phyloP scores from a whole-genome alignment of 2,113 vertebrate genomes.

The Glareola pratincola region DNA sequence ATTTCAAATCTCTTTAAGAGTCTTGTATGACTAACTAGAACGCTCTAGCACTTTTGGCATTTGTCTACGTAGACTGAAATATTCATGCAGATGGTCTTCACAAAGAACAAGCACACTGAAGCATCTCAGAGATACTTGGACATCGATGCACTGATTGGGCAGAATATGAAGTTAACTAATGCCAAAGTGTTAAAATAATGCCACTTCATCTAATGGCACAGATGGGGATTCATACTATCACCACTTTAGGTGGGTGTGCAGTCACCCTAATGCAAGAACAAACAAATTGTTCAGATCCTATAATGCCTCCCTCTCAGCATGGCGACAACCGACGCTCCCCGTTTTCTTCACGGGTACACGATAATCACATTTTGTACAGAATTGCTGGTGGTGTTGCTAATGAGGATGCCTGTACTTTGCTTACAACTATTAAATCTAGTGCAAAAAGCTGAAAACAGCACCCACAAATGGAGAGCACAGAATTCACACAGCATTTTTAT shows the following conservation, averaged over 20 bases:
- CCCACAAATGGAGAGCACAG: not conserved
- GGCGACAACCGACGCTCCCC: accelerated
- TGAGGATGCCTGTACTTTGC: not conserved
- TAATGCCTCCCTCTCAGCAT: not conserved
- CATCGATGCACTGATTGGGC: not conserved
- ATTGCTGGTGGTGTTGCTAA: not conserved
- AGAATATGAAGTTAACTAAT: not conserved
- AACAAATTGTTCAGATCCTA: not conserved
- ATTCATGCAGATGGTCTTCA: conserved; percentile 23
- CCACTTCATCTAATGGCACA: conserved; percentile 2
- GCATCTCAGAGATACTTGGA: not conserved
- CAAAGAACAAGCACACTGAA: not conserved
- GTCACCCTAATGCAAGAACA: not conserved
- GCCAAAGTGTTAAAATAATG: not conserved
- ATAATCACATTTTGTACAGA: not conserved
- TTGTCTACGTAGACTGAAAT: not conserved
- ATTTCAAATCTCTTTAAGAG: not conserved
- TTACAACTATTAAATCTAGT: not conserved
- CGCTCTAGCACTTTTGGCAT: not conserved
- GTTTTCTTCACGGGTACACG: accelerated
- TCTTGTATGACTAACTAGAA: not conserved
- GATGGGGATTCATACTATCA: not conserved
- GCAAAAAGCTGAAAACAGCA: not conserved
- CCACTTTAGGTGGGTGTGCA: not conserved
- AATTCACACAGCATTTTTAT: not conserved